A percentile compares a stretch with the other conserved stretches of the same genome.
Evolutionary conservation across 2,113 vertebrate genomes (phyloP).

Genomic region (Merops nubicus): DNA sequence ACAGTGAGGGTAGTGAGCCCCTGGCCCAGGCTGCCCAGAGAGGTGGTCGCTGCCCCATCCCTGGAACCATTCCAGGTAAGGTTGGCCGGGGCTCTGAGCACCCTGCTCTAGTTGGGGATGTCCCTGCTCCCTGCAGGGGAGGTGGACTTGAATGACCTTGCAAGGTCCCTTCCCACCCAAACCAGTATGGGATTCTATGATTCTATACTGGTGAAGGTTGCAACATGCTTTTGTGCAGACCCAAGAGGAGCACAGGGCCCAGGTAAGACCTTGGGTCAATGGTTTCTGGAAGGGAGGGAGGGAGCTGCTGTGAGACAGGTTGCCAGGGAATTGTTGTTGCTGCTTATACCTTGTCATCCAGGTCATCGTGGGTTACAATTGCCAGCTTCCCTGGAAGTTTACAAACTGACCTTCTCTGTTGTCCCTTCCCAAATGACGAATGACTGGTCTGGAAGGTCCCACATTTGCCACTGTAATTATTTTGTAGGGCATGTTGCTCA

Average conservation of each 20-base stretch:
- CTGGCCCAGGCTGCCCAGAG: background rate
- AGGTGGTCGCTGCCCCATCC: background rate
- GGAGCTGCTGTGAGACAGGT: background rate
- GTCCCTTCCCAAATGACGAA: background rate
- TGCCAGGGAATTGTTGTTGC: background rate
- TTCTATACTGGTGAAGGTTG: accelerated
- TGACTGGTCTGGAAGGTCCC: background rate
- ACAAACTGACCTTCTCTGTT: background rate
- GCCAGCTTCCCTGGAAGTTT: background rate
- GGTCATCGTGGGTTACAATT: background rate
- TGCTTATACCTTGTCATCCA: background rate
- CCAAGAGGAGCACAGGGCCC: accelerated
- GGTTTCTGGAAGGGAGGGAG: background rate
- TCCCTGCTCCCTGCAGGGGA: background rate
- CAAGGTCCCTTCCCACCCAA: background rate
- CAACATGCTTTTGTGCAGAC: background rate
- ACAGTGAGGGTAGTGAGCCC: too few species aligned
- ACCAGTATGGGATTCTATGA: background rate
- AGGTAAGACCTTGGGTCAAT: too few species aligned
- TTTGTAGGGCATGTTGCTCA: background rate
- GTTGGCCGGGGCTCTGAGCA: background rate
- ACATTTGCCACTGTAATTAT: background rate
- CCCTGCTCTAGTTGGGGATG: background rate
- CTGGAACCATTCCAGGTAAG: background rate
- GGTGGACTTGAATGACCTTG: background rate